A percentile compares a stretch with the other conserved stretches of the same genome.
Conservation (phyloP, 1,140 invertebrate genomes). For the Macrobrachium rosenbergii region DNA sequence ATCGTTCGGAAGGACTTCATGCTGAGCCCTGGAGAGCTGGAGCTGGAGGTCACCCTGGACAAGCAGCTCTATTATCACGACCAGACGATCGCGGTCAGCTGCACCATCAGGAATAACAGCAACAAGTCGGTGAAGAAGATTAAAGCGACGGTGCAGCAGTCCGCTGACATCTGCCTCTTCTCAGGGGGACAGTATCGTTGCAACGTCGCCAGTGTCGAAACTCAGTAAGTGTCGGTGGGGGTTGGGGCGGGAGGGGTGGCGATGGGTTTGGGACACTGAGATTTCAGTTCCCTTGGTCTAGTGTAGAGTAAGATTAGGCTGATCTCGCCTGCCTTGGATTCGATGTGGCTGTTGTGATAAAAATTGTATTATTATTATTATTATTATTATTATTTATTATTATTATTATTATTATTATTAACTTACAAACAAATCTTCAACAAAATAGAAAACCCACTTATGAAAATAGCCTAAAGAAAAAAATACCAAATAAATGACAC, state of each 20-base stretch:
- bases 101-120: slow-evolving; percentile 96
- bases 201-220: slow-evolving; percentile 92
- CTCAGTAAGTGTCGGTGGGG: slow-evolving; percentile 70
- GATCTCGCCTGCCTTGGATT: too few relatives aligned
- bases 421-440: not conserved
- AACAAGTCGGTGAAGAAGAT: slow-evolving; percentile 99
- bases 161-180: slow-evolving; percentile 97
- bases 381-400: too few relatives aligned
- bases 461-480: too few relatives aligned
- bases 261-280: too few relatives aligned
- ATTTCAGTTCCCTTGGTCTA: too few relatives aligned
- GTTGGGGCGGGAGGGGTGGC: not conserved
- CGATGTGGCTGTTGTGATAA: too few relatives aligned
- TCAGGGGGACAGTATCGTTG: slow-evolving; percentile 97
- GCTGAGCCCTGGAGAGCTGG: slow-evolving; percentile 93
- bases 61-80: slow-evolving; percentile 95
- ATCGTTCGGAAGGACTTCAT: slow-evolving; percentile 97
- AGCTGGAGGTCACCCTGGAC: slow-evolving; percentile 96
- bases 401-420: too few relatives aligned
- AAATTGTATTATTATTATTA: too few relatives aligned
- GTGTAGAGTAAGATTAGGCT: too few relatives aligned
- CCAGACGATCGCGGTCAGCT: slow-evolving; percentile 94
- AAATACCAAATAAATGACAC: too few relatives aligned
- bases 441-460: too few relatives aligned
- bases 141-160: slow-evolving; percentile 91